These are phyloP conservation scores for Vipera latastei DNA, from an alignment of 2,797 vertebrate species.

Conservation along the genomic window DNA sequence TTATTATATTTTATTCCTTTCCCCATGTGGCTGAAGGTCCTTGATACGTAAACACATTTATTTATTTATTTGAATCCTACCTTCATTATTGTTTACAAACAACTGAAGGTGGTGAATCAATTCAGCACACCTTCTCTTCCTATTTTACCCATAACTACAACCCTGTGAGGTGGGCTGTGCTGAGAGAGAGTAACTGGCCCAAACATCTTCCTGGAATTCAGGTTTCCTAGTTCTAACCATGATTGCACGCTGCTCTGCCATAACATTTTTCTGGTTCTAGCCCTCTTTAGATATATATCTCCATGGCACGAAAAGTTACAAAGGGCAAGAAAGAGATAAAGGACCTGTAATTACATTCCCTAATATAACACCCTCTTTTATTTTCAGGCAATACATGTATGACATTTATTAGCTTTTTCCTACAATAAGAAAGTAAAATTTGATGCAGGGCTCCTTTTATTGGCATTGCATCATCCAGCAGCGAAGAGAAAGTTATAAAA, in stretches of 20 bases:
- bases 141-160: neutral
- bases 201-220: neutral
- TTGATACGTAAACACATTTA: neutral
- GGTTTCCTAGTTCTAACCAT: neutral
- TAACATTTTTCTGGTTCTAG: neutral
- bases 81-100: neutral
- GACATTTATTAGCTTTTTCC: neutral
- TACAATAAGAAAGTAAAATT: neutral
- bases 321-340: neutral
- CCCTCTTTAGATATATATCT: neutral
- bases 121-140: neutral
- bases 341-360: neutral
- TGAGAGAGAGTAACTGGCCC: neutral
- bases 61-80: neutral
- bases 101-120: neutral
- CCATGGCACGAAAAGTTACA: neutral
- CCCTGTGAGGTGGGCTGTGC: neutral
- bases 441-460: neutral
- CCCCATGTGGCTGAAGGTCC: neutral
- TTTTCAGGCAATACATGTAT: neutral
- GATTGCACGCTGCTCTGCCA: too few relatives aligned
- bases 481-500: conserved; percentile 6
- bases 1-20: neutral
- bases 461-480: neutral
- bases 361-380: neutral